Conservation (phyloP, 2,888 invertebrate species). For the Leistus spinibarbis region DNA sequence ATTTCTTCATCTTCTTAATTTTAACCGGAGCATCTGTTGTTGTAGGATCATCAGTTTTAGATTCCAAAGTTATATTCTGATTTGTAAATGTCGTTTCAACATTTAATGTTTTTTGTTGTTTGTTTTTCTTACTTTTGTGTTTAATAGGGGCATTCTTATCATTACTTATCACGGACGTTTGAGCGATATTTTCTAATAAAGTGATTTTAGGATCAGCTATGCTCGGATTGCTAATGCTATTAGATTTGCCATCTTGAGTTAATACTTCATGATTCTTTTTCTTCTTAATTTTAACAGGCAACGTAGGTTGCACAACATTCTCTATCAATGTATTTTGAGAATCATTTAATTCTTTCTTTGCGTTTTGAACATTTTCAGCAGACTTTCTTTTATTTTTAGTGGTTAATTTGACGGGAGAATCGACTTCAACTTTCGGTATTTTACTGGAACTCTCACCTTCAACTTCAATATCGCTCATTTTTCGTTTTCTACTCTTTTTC, state of each 20-base stretch:
- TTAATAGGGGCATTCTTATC: not conserved
- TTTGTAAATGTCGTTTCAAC: not conserved
- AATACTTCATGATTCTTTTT: not conserved
- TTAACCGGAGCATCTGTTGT: too few relatives aligned
- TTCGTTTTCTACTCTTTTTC: constrained; percentile 33
- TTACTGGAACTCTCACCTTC: not conserved
- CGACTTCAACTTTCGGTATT: constrained; percentile 10
- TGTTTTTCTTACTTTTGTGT: not conserved
- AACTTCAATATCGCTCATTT: constrained; percentile 12
- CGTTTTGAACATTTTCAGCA: not conserved
- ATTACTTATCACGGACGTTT: not conserved
- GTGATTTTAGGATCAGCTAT: too few relatives aligned
- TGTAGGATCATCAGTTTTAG: too few relatives aligned
- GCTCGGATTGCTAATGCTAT: too few relatives aligned
- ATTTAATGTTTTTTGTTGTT: not conserved
- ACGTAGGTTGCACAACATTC: not conserved
- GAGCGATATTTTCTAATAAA: not conserved
- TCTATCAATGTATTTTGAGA: not conserved
- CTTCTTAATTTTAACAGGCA: not conserved
- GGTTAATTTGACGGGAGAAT: not conserved
- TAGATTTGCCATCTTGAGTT: too few relatives aligned
- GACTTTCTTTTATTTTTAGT: not conserved
- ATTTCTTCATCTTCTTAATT: too few relatives aligned
- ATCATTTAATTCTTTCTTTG: not conserved
- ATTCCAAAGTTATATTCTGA: not conserved